Percentiles rank a stretch among this genome's conserved stretches.
Conservation (phyloP, 2,797 vertebrate genomes). For the Hippoglossus hippoglossus region DNA sequence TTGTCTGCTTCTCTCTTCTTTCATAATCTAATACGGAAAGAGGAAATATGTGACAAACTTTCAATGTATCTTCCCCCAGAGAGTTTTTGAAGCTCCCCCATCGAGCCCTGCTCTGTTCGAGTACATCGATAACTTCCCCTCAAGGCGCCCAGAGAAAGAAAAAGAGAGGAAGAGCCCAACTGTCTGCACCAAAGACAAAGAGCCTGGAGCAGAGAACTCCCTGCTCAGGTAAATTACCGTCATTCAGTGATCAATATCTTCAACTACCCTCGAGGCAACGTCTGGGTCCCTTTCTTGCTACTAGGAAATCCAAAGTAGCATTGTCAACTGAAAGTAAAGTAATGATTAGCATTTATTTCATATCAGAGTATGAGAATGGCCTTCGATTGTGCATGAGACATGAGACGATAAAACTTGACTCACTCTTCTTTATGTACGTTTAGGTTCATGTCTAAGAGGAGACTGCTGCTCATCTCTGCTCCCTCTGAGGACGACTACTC, state of each 20-base stretch:
- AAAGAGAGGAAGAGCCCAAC: constrained; percentile 67
- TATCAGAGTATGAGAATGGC: no score
- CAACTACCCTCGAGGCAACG: neutral
- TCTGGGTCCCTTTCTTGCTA: neutral
- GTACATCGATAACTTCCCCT: constrained; percentile 83
- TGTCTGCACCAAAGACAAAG: constrained; percentile 61
- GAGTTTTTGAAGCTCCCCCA: constrained; percentile 81
- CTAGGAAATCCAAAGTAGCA: neutral
- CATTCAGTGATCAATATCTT: neutral
- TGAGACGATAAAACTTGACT: neutral
- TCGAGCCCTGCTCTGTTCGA: constrained; percentile 71
- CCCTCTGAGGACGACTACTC: constrained; percentile 84
- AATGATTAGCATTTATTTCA: neutral
- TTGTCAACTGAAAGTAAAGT: neutral
- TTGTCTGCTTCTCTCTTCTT: no score
- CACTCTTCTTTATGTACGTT: neutral
- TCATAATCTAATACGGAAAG: neutral
- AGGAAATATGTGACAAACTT: neutral
- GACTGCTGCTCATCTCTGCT: constrained; percentile 84
- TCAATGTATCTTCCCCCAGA: constrained; percentile 53
- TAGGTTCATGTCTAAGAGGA: constrained; percentile 85
- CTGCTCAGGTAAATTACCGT: constrained; percentile 77
- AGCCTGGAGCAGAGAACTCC: constrained; percentile 66
- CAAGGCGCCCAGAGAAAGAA: constrained; percentile 78
- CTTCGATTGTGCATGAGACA: neutral